Base-by-base conservation (phyloP, 2,113 vertebrate species). In the Neolamprologus tretocephalus region DNA sequence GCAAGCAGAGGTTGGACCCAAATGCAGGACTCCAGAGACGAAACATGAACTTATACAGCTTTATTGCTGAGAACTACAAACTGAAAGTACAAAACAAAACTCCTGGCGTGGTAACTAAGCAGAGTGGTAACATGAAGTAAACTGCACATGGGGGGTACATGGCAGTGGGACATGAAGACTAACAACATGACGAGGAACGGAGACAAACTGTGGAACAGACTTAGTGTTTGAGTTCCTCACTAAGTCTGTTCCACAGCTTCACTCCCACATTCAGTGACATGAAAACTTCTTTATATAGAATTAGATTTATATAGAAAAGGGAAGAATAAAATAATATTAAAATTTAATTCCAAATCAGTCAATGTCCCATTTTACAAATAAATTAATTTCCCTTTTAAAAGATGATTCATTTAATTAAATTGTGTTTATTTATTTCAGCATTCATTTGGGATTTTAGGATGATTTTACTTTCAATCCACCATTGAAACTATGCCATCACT, bases 111-210 rank as follows among this genome's bases (percentile, higher is more conserved):
- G 57, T 10, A 19, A 33, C 57, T 6, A 33, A 61, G 28, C 16
- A 19, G 57, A 0, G 8, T 61, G 26, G 26, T 0, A 33, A 63
- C 0, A 63, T 4, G 28, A 61, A 61, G 58, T 33, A 4, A 4
- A 63, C 28, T 7, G 1, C 9, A 63, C 28, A 63, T 33, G 57
- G 28, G 57, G 57, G 57, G 5, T 19, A 61, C 57, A 19, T 7
- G 28, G 28, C 58, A 33, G 58, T 33, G 11, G 16, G 58, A 61
- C 58, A 61, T 61, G 28, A 19, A 19, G 58, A 3, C 16, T 63
- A 9, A 63, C 58, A 61, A 63, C 28, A 31, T 33, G 9, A 33
- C 2, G 9, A 0, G 58, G 0, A 19, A 33, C 58, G 0, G 28
- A 63, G 28, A 63, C 28, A 61, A 33, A 7, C 58, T 63, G 28